Evolutionary conservation across 2,888 invertebrate species (phyloP).

Genomic region (Drosophila formosana): DNA sequence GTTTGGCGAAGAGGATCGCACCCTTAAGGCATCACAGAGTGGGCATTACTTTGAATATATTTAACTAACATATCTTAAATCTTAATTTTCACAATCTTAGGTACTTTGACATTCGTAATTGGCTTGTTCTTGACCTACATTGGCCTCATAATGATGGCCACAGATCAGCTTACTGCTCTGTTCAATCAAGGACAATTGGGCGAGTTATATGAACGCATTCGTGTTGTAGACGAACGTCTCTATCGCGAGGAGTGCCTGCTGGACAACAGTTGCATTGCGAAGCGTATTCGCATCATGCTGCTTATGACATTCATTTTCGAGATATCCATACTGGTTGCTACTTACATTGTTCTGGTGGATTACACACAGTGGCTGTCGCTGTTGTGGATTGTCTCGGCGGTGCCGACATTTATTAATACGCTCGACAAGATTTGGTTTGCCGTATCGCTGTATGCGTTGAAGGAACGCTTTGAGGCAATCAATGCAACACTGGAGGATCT

Average conservation of each 20-base stretch:
- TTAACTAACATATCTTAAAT: too few species aligned
- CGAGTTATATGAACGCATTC: conserved; percentile 82
- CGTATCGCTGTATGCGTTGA: conserved; percentile 80
- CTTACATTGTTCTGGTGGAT: conserved; percentile 77
- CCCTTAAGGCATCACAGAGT: conserved; percentile 82
- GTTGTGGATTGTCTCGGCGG: conserved; percentile 79
- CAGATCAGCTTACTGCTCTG: conserved; percentile 83
- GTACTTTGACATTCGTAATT: conserved; percentile 84
- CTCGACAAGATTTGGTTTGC: conserved; percentile 85
- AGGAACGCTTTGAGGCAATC: conserved; percentile 82
- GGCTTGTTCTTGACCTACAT: conserved; percentile 84
- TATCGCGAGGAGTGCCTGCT: conserved; percentile 78
- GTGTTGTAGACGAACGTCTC: conserved; percentile 82
- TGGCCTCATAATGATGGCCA: conserved; percentile 84
- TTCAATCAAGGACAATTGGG: conserved; percentile 82
- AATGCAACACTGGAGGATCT: conserved; percentile 71
- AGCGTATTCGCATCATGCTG: conserved; percentile 79
- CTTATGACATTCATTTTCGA: conserved; percentile 76
- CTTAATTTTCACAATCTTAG: conserved; percentile 46
- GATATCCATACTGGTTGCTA: conserved; percentile 72
- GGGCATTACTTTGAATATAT: conserved; percentile 43
- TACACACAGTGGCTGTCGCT: conserved; percentile 73
- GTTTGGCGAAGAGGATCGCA: conserved; percentile 78
- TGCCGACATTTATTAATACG: conserved; percentile 83
- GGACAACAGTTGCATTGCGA: conserved; percentile 71